A percentile compares a stretch with the other conserved stretches of the same genome.
phyloP scores from a whole-genome alignment of 2,888 invertebrate genomes.

The Idaea biselata region DNA sequence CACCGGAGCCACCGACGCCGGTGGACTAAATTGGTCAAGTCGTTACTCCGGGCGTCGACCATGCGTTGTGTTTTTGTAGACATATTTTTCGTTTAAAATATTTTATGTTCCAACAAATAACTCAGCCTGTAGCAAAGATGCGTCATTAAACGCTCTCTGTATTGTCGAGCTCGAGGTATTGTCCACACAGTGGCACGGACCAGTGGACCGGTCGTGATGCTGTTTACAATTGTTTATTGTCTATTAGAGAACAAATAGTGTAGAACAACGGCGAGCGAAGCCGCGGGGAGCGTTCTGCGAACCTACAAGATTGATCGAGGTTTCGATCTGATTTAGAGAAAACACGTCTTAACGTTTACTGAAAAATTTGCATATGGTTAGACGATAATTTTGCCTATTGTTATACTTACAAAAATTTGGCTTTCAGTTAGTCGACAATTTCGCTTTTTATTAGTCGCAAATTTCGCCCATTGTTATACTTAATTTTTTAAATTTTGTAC shows the following conservation, averaged over 20 bases:
- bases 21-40: no score
- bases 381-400: no score
- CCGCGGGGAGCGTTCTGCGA: slow-evolving; percentile 32
- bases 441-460: no score
- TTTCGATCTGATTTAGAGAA: neutral
- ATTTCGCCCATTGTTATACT: no score
- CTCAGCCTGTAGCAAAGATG: slow-evolving; percentile 21
- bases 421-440: no score
- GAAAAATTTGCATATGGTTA: neutral
- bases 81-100: no score
- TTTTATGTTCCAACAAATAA: neutral
- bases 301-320: slow-evolving; percentile 44
- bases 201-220: slow-evolving; percentile 57
- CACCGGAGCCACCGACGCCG: no score
- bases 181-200: slow-evolving; percentile 64
- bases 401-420: no score
- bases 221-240: slow-evolving; percentile 56
- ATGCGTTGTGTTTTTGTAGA: no score
- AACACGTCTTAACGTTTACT: neutral
- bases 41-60: no score
- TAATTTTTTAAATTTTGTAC: no score
- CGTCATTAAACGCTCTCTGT: slow-evolving; percentile 33
- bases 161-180: slow-evolving; percentile 46
- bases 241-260: slow-evolving; percentile 31
- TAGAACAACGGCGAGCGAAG: slow-evolving; percentile 44